These are phyloP conservation scores for Hypanus sabinus DNA, from an alignment of 2,113 vertebrate species.

Conservation along the genomic window DNA sequence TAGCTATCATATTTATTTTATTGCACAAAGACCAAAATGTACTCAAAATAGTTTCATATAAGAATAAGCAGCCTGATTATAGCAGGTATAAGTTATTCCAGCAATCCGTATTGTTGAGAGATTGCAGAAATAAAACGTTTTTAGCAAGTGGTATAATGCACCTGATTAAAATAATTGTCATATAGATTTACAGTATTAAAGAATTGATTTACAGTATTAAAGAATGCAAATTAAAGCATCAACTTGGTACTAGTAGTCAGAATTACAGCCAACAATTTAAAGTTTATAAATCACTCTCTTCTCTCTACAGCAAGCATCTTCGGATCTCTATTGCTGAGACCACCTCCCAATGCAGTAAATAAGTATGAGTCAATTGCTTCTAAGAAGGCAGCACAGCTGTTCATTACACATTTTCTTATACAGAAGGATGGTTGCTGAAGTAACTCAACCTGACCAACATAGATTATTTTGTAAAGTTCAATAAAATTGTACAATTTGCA, in stretches of 20 bases:
- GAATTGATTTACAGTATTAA: not conserved
- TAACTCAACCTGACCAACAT: constrained; percentile 7
- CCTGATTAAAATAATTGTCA: not conserved
- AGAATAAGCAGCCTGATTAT: too few relatives aligned
- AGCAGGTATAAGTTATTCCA: too few relatives aligned
- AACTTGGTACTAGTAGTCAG: not conserved
- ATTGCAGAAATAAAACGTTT: not conserved
- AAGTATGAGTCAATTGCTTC: constrained; percentile 56
- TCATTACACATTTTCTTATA: constrained; percentile 76
- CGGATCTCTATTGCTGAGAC: constrained; percentile 72
- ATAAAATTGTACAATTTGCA: constrained; percentile 36
- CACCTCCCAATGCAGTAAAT: constrained; percentile 49
- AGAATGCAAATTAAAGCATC: too few relatives aligned
- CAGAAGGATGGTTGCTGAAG: not conserved
- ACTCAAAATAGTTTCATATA: too few relatives aligned
- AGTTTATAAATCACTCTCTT: not conserved
- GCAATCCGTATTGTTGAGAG: too few relatives aligned
- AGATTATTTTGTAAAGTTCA: constrained; percentile 32
- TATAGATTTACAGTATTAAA: not conserved
- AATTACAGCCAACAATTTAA: not conserved
- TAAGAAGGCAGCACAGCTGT: constrained; percentile 82
- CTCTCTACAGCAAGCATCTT: constrained; percentile 72
- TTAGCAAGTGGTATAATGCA: not conserved
- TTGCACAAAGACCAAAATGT: too few relatives aligned
- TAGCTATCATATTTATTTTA: too few relatives aligned